Base-by-base conservation (phyloP, 2,888 invertebrate species). In the Hipparchia semele region DNA sequence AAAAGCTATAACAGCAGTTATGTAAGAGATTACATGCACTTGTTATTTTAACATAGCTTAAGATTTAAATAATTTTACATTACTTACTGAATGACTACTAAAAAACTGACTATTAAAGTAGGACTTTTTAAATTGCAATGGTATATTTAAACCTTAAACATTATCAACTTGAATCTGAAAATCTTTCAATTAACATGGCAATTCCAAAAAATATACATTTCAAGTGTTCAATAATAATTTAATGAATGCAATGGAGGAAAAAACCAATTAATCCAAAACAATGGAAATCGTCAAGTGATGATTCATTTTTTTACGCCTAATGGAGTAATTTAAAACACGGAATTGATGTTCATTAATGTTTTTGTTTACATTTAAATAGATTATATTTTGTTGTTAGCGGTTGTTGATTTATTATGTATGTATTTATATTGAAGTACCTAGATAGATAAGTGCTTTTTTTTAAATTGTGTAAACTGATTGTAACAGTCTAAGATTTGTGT, bases 271-370 rank as follows among this genome's bases (percentile, higher is more conserved):
- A 51, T 54, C 51, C 68, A 12, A 61, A 66, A 56, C 70, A 70
- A 71, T 61, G 10, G 46, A 67, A 51, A 61, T 66, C n/a, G 10
- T 69, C 23, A 12, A 68, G 58, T 56, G 71, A 61, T 74, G 74
- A 74, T 60, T 65, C 73, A 74, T 53, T 68, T 68, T 74, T 67
- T 67, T 58, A 73, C 39, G 59, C 65, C 59, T 71, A 66, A 74
- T 60, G 65, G 67, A 60, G 70, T 65, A 56, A 58, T 68, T 53
- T 10, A 51, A 53, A 61, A n/a, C 13, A 46, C 33, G 12, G 46
- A 46, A 69, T 71, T 33, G 5, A 49, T 68, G 70, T 75, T 69
- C 66, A 69, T 54, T 72, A 73, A 75, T 75, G 49, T 54, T 60
- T 74, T 39, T 70, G 69, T 75, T 67, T 67, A 58, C 46, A 69